Evolutionary conservation across 2,888 invertebrate species (phyloP).

Genomic region (Melikaiella ostensackeni): DNA sequence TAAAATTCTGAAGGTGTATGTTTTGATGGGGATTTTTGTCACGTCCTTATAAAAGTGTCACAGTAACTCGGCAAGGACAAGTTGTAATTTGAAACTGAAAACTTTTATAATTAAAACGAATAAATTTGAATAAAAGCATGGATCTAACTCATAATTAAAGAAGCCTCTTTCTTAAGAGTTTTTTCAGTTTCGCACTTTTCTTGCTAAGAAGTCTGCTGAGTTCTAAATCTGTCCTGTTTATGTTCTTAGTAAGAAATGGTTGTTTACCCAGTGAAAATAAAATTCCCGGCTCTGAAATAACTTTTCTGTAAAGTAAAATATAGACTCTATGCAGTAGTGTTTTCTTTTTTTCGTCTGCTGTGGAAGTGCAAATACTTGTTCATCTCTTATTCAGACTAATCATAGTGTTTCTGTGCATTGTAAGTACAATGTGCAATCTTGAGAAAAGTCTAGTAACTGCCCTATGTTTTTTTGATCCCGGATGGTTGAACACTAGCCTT

Average conservation of each 20-base stretch:
- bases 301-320: conserved; percentile 34
- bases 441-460: neutral
- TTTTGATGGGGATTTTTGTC: no score
- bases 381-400: conserved; percentile 18
- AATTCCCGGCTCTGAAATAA: conserved; percentile 16
- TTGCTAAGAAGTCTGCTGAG: neutral
- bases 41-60: no score
- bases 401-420: neutral
- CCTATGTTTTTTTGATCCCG: neutral
- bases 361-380: conserved; percentile 40
- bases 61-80: no score
- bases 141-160: neutral
- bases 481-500: neutral
- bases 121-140: neutral
- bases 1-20: no score
- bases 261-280: conserved; percentile 22
- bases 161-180: neutral
- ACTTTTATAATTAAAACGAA: no score
- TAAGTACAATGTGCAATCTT: neutral
- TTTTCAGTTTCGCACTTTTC: neutral
- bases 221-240: conserved; percentile 28
- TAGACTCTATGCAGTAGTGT: neutral
- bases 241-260: conserved; percentile 32
- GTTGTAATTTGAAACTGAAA: no score
- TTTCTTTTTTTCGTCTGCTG: neutral